Base-by-base conservation (phyloP, 2,888 invertebrate species). In the Latrodectus elegans region DNA sequence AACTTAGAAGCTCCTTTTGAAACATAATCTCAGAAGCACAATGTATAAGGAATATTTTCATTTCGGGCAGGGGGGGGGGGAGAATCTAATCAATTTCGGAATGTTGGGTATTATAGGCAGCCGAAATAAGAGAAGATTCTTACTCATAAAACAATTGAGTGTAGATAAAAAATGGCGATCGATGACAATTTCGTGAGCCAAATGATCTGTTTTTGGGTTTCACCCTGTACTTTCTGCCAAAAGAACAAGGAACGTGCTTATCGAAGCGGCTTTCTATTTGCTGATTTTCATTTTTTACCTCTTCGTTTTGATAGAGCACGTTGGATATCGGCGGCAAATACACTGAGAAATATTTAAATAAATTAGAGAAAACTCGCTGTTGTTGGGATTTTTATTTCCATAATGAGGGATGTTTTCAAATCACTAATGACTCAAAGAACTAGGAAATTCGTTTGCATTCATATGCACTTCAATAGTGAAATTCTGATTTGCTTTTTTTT, bases 121-220 rank as follows among this genome's bases (percentile, higher is more conserved):
- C 8, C 67, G 22, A 68, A 68, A 68, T 68, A 71, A 51, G 67
- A 52, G 67, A 52, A 49, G 70, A 38, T 70, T 22, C 70, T 49
- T 70, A 70, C 70, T 26, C 74, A 85, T 85, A 85, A 85, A 85
- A 85, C 85, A 85, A 85, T 85, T 85, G 80, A 75, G 85, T 55
- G 80, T 75, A 17, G 49, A 74, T 26, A 71, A 85, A 74, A 85
- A 64, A 53, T 26, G 22, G 64, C 71, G 84, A 80, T 85, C 85
- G 80, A 85, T 85, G 75, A 68, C 85, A 85, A 85, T 85, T 80
- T 80, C 80, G 79, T 85, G 75, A 71, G 53, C 85, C 80, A 85
- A 80, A 80, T 80, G 85, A 79, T 79, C 49, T 73, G 53, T 75
- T 55, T 51, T 76, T 17, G 52, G 83, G 76, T 83, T 83, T 83